A percentile compares a stretch with the other conserved stretches of the same genome.
phyloP scores from a whole-genome alignment of 2,888 invertebrate species.

The Fissipunctia ypsillon region DNA sequence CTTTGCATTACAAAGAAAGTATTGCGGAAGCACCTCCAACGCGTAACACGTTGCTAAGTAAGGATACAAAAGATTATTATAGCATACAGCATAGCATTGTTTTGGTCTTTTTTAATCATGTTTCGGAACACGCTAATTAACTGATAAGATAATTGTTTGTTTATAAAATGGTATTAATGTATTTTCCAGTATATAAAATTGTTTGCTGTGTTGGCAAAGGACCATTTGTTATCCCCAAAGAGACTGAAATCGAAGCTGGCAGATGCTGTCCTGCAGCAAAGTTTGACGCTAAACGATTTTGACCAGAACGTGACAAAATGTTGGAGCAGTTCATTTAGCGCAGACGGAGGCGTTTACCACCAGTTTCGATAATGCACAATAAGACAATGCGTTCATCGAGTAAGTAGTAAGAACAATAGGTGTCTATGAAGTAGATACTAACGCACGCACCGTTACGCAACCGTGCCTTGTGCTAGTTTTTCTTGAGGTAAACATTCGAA shows the following conservation, averaged over 20 bases:
- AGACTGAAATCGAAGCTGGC: not conserved
- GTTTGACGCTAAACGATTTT: not conserved
- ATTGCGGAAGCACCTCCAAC: conserved; percentile 19
- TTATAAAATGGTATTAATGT: conserved; percentile 45
- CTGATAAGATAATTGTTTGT: conserved; percentile 56
- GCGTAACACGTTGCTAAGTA: conserved; percentile 23
- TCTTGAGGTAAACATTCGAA: conserved; percentile 76
- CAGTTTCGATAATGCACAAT: conserved; percentile 73
- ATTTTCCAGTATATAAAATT: not conserved
- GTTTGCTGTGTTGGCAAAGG: not conserved
- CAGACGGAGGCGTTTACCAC: conserved; percentile 65
- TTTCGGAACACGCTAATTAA: conserved; percentile 43
- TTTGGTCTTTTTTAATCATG: conserved; percentile 41
- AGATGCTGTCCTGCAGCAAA: not conserved
- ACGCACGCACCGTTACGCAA: conserved; percentile 82
- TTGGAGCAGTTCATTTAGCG: conserved; percentile 36
- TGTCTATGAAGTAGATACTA: conserved; percentile 69
- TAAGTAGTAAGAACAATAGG: conserved; percentile 76
- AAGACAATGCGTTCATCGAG: conserved; percentile 79
- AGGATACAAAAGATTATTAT: conserved; percentile 24
- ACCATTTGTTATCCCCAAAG: not conserved
- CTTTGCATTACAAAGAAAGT: conserved; percentile 50
- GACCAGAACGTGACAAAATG: conserved; percentile 2
- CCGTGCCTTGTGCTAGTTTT: conserved; percentile 81
- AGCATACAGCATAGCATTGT: conserved; percentile 22